phyloP scores from a whole-genome alignment of 1,140 invertebrate species.

The Penaeus japonicus region DNA sequence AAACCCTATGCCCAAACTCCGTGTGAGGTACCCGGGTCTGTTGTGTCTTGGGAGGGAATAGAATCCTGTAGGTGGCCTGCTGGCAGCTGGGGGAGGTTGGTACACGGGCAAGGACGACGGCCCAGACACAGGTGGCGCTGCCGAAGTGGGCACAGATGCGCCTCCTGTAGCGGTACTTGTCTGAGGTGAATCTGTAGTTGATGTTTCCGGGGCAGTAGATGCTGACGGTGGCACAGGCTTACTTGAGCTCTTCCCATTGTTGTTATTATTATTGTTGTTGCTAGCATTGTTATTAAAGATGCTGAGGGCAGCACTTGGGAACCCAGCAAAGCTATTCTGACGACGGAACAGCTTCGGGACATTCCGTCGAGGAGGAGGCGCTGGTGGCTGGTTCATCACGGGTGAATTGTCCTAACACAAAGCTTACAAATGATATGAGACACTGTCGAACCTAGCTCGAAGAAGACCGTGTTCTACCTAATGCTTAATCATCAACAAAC shows the following conservation, averaged over 20 bases:
- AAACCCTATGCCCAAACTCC: conserved; percentile 33
- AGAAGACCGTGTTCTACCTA: too few relatives aligned
- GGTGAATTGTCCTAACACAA: background rate
- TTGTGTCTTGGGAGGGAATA: conserved; percentile 48
- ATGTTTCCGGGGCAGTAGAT: background rate
- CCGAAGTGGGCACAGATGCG: background rate
- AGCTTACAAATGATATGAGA: too few relatives aligned
- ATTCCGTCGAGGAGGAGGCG: conserved; percentile 42
- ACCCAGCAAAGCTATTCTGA: conserved; percentile 58
- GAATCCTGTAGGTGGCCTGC: conserved; percentile 35
- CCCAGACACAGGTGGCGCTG: background rate
- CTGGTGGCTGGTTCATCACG: conserved; percentile 47
- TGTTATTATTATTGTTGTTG: conserved; percentile 29
- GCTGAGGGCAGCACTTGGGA: conserved; percentile 48
- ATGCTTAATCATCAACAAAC: background rate
- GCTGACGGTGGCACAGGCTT: background rate
- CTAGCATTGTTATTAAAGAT: conserved; percentile 44
- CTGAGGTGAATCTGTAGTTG: background rate
- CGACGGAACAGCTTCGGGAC: conserved; percentile 52
- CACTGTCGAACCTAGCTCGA: too few relatives aligned
- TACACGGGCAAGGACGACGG: conserved; percentile 30
- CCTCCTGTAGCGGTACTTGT: background rate
- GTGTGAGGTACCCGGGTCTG: conserved; percentile 32
- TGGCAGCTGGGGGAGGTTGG: conserved; percentile 48
- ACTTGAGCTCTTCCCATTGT: conserved; percentile 27